Evolutionary conservation across 1,140 invertebrate species (phyloP).

Genomic region (Drosophila pandora): DNA sequence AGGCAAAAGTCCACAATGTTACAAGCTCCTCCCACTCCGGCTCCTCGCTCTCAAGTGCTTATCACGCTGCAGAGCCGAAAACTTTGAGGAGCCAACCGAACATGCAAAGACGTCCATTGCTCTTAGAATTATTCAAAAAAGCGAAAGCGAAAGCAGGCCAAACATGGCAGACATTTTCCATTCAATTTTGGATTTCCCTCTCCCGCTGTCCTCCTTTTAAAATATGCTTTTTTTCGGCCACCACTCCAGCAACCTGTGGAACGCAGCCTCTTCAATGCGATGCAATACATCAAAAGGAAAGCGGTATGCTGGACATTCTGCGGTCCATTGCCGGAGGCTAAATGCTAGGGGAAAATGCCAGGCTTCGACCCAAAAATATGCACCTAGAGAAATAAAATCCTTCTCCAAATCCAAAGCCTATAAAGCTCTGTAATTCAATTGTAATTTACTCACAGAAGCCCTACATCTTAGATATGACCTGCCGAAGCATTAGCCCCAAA

Average conservation of each 20-base stretch:
- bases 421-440: no score
- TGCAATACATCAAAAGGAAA: constrained; percentile 83
- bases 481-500: not conserved
- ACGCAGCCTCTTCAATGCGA: constrained; percentile 77
- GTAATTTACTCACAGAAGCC: no score
- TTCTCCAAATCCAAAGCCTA: not conserved
- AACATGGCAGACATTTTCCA: constrained; percentile 6
- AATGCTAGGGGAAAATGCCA: constrained; percentile 57
- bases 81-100: constrained; percentile 56
- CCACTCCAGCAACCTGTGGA: constrained; percentile 77
- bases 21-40: constrained; percentile 39
- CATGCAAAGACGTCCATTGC: constrained; percentile 40
- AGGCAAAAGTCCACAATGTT: constrained; percentile 70
- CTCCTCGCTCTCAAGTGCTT: constrained; percentile 53
- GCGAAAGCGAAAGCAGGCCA: constrained; percentile 34
- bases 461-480: no score
- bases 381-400: not conserved
- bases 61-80: constrained; percentile 62
- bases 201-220: constrained; percentile 1
- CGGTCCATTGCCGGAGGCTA: constrained; percentile 47
- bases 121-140: constrained; percentile 38
- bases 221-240: constrained; percentile 6
- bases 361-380: constrained; percentile 15
- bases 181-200: constrained; percentile 27
- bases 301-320: constrained; percentile 73